A percentile compares a stretch with the other conserved stretches of the same genome.
phyloP scores from a whole-genome alignment of 2,888 invertebrate genomes.

The Scaptomyza flava region DNA sequence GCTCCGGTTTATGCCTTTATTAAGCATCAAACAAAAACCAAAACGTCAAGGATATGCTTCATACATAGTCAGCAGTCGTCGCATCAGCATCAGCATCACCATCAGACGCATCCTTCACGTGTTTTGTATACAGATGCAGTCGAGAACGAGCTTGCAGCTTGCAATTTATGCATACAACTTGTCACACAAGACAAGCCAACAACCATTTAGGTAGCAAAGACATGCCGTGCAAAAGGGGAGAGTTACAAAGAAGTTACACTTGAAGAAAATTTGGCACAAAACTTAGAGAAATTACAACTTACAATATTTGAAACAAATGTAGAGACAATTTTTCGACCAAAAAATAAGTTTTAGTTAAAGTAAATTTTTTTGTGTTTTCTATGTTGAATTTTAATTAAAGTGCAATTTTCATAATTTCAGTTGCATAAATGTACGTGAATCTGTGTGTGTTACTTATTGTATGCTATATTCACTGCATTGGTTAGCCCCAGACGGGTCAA shows the following conservation, averaged over 20 bases:
- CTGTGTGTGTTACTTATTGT: constrained; percentile 15
- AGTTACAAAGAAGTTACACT: too few relatives aligned
- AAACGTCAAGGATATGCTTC: constrained; percentile 74
- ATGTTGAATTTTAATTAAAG: neutral
- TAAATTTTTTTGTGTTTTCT: neutral
- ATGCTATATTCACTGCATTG: constrained; percentile 46
- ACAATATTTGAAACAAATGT: too few relatives aligned
- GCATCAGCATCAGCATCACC: constrained; percentile 47
- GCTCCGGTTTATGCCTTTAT: constrained; percentile 70
- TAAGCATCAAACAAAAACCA: constrained; percentile 78
- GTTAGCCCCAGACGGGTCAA: constrained; percentile 36
- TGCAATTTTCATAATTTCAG: neutral
- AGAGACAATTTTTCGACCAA: too few relatives aligned
- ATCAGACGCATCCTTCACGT: constrained; percentile 71
- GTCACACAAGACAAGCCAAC: constrained; percentile 48
- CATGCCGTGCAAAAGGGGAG: too few relatives aligned
- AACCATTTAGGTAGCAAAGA: neutral
- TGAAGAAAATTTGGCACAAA: too few relatives aligned
- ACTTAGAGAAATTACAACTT: too few relatives aligned
- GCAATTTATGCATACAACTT: constrained; percentile 76
- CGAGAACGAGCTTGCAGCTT: constrained; percentile 44
- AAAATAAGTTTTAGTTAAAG: neutral
- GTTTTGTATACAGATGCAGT: constrained; percentile 73
- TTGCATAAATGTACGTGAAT: neutral
- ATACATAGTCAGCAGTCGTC: constrained; percentile 65